Conservation (phyloP, 1,140 invertebrate genomes). For the Leptinotarsa defecta region DNA sequence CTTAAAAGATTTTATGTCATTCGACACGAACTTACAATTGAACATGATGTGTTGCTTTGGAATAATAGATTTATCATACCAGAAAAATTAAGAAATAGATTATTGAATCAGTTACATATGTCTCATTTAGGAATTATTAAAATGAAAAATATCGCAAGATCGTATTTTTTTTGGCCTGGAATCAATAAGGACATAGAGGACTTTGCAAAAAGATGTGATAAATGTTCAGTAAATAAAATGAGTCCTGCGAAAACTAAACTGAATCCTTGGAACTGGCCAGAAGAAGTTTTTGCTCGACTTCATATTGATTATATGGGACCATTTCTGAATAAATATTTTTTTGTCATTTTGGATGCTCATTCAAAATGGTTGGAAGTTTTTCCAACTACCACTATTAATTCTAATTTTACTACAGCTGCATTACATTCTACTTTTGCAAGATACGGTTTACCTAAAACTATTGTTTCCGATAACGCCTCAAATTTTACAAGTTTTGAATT, state of each 20-base stretch:
- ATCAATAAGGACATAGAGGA: slow-evolving; percentile 28
- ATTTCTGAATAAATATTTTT: slow-evolving; percentile 21
- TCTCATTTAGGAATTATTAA: slow-evolving; percentile 29
- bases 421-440: slow-evolving; percentile 24
- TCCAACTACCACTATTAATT: slow-evolving; percentile 11
- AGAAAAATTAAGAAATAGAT: slow-evolving; percentile 13
- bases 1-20: neutral
- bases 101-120: slow-evolving; percentile 14
- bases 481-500: slow-evolving; percentile 47
- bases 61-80: slow-evolving; percentile 20
- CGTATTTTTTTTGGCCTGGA: slow-evolving; percentile 22
- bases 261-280: slow-evolving; percentile 19
- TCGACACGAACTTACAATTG: slow-evolving; percentile 18
- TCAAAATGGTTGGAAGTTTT: slow-evolving; percentile 27
- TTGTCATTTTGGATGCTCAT: slow-evolving; percentile 25
- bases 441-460: slow-evolving; percentile 49
- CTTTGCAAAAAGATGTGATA: slow-evolving; percentile 20
- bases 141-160: slow-evolving; percentile 28
- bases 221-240: slow-evolving; percentile 14
- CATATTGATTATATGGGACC: slow-evolving; percentile 28
- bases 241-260: slow-evolving; percentile 24
- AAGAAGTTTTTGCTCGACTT: slow-evolving; percentile 18
- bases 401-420: neutral
- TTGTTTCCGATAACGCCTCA: slow-evolving; percentile 52
- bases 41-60: slow-evolving; percentile 17